Conservation (phyloP, 2,888 invertebrate genomes). For the Tyria jacobaeae region DNA sequence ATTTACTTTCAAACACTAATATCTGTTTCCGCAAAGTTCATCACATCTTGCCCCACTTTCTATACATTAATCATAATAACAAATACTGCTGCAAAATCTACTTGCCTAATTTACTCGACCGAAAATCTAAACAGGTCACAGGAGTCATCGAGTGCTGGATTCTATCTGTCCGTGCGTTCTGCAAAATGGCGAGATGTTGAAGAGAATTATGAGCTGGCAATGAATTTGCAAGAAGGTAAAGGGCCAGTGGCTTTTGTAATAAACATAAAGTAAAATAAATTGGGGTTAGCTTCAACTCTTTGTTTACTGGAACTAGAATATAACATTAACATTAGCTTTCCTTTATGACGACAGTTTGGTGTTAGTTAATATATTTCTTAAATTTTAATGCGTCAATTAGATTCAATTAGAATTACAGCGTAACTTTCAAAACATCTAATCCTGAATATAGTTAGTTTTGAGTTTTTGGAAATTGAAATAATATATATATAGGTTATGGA, state of each 20-base stretch:
- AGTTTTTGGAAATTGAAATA: too few species aligned
- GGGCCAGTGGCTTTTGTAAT: not conserved
- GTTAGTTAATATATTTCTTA: not conserved
- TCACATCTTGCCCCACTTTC: conserved; percentile 44
- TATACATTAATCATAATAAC: conserved; percentile 45
- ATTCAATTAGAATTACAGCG: too few species aligned
- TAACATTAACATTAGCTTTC: not conserved
- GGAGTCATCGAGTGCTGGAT: conserved; percentile 57
- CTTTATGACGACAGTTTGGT: not conserved
- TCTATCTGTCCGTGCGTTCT: conserved; percentile 61
- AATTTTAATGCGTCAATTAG: too few species aligned
- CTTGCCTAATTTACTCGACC: conserved; percentile 40
- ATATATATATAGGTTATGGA: too few species aligned
- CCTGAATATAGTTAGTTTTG: too few species aligned
- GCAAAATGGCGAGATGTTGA: conserved; percentile 44
- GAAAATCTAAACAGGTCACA: conserved; percentile 51
- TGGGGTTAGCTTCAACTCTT: not conserved
- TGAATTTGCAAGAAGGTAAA: conserved; percentile 25
- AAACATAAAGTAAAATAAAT: conserved; percentile 7
- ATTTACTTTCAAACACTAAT: conserved; percentile 32
- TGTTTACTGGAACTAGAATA: not conserved
- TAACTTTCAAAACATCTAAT: too few species aligned
- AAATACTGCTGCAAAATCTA: conserved; percentile 33
- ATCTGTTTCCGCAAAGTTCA: conserved; percentile 45
- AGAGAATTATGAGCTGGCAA: conserved; percentile 37